These are phyloP conservation scores for Subanguina moxae DNA, from an alignment of 1,140 invertebrate species.

Conservation along the genomic window DNA sequence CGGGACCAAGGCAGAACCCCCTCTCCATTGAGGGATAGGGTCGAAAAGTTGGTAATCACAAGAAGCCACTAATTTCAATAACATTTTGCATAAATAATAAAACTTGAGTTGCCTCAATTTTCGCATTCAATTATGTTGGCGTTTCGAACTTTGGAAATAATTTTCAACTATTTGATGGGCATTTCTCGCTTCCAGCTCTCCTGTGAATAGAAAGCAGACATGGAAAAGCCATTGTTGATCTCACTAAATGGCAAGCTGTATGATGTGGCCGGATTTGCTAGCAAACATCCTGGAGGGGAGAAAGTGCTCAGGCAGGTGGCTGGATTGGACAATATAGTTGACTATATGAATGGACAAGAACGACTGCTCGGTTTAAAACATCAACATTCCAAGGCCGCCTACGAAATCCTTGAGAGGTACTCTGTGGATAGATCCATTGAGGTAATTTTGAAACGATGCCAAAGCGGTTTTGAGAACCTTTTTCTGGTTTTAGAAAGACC, in stretches of 20 bases:
- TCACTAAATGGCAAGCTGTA: constrained; percentile 57
- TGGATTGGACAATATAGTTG: constrained; percentile 55
- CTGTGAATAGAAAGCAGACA: not conserved
- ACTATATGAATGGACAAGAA: constrained; percentile 53
- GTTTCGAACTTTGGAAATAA: too few species aligned
- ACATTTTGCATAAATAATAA: too few species aligned
- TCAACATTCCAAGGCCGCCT: constrained; percentile 60
- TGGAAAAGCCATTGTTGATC: constrained; percentile 47
- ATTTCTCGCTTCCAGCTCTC: not conserved
- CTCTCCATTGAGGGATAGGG: too few species aligned
- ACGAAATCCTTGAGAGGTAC: constrained; percentile 60
- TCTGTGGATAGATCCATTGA: constrained; percentile 53
- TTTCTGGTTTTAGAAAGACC: constrained; percentile 54
- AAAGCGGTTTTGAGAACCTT: not conserved
- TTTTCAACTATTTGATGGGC: not conserved
- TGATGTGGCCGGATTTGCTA: constrained; percentile 60
- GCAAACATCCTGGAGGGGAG: constrained; percentile 60
- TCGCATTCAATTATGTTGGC: too few species aligned
- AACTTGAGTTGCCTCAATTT: too few species aligned
- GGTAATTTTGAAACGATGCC: too few species aligned
- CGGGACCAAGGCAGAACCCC: too few species aligned
- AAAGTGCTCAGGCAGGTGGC: constrained; percentile 55
- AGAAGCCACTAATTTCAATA: too few species aligned
- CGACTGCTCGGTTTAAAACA: constrained; percentile 55
- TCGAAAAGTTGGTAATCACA: too few species aligned